Base-by-base conservation (phyloP, 2,113 vertebrate genomes). In the Hemicordylus capensis region DNA sequence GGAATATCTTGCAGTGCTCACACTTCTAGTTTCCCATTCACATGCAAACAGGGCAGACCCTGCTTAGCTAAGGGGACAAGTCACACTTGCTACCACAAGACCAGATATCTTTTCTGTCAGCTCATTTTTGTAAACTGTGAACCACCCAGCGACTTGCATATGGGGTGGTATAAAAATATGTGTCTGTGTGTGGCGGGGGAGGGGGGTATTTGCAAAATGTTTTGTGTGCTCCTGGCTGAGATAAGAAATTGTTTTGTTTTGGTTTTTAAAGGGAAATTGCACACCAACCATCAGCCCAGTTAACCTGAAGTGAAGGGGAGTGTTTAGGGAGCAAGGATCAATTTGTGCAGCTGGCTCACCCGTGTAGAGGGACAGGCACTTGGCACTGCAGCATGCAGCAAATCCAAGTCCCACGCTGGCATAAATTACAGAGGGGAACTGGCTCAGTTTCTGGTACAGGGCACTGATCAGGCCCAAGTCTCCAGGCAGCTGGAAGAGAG, bases 311-410 rank as follows among this genome's bases (percentile, higher is more conserved):
- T 0, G 26, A 34, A 7, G 44, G 3, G 48, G 26, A n/a, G 15
- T 2, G 42, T 42, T 3, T 56, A 34, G 46, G 24, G 11, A 15
- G 54, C 20, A 17, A 34, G 10, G 3, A 42, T 31, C 34, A 15
- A 5, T 20, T 48, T 7, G 58, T 4, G 76, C 80, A 58, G 44
- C 14, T 20, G 8, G 76, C 66, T 80, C 83, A 90, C 89, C 89
- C 26, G 85, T 88, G 51, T 88, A 84, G 54, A 90, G 63, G 70
- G 77, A 34, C 31, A 56, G 74, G 85, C 79, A 84, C 39, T 81
- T 59, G 4, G 59, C 70, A 3, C 31, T 80, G n/a, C 83, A 64
- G 11, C 46, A 42, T 19, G 48, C 63, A 76, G 64, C 64, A 48
- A 87, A 51, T 22, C 75, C 77, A 28, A 61, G n/a, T 42, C 81